Base-by-base conservation (phyloP, 1,140 invertebrate species). In the Stegodyphus mimosarum region DNA sequence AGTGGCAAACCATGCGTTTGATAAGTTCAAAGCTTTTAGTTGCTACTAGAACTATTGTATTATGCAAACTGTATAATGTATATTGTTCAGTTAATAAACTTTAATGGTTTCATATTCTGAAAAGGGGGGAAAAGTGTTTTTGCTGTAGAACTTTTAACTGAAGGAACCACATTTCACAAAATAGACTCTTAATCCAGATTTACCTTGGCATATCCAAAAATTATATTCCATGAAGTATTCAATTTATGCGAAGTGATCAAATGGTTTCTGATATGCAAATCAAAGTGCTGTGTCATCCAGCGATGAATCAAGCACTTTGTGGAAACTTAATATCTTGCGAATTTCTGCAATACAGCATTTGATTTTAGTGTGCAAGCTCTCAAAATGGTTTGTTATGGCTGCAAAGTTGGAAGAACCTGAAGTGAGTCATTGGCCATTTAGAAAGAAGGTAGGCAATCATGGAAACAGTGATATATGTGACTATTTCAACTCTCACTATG, bases 181-280 rank as follows among this genome's bases (percentile, higher is more conserved):
- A 33, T 33, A 33, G 33, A 33, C 33, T 33, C 3, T n/a, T n/a
- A n/a, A 33, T 33, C 33, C 3, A 33, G 33, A 33, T 33, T 33
- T 33, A 33, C 3, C 33, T 33, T 33, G 1, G 33, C 33, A 3
- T 33, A 33, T 33, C 33, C 33, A 33, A 33, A 33, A 33, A 33
- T 33, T 33, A 33, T 33, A 33, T 33, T 33, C 33, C 33, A 33
- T 33, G 33, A 33, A 33, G 3, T 33, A 33, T 1, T n/a, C n/a
- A n/a, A n/a, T n/a, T n/a, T n/a, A 33, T 3, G 33, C 3, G 33
- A 60, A 60, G 55, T 10, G 15, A 60, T 60, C 5, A 5, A 0
- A 60, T 60, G 55, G 55, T 60, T 60, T 60, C 55, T 60, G 55
- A 60, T 60, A 60, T 60, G 55, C 55, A 60, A 60, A 60, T 15